Evolutionary conservation across 2,888 invertebrate species (phyloP).

Genomic region (Apeira syringaria): DNA sequence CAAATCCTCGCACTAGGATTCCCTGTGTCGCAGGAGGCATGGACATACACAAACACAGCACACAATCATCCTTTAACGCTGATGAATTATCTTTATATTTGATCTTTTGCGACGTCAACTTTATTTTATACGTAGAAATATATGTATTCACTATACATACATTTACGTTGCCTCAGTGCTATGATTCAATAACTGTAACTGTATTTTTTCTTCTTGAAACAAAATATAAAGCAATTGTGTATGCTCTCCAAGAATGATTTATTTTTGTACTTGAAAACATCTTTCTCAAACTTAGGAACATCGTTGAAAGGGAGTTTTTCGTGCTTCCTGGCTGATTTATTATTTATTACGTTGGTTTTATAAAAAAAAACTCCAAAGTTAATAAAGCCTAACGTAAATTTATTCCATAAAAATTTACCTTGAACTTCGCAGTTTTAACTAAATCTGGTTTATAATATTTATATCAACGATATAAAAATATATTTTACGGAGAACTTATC

Average conservation of each 20-base stretch:
- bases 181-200: no score
- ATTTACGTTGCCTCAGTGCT: constrained; percentile 74
- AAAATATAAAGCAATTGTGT: constrained; percentile 70
- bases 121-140: constrained; percentile 67
- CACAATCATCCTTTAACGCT: no score
- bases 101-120: constrained; percentile 62
- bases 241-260: constrained; percentile 63
- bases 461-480: no score
- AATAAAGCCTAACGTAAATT: constrained; percentile 36
- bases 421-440: not conserved
- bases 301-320: constrained; percentile 50
- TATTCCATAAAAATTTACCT: constrained; percentile 29
- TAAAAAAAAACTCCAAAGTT: constrained; percentile 49
- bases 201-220: constrained; percentile 64
- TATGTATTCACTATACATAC: constrained; percentile 65
- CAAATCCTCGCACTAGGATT: no score
- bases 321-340: constrained; percentile 53
- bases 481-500: no score
- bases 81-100: no score
- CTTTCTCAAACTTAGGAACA: constrained; percentile 60
- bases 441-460: no score
- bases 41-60: no score
- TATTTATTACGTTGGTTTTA: constrained; percentile 51
- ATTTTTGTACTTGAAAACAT: constrained; percentile 62
- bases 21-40: no score